phyloP scores from a whole-genome alignment of 2,888 invertebrate species.

The Patella depressa region DNA sequence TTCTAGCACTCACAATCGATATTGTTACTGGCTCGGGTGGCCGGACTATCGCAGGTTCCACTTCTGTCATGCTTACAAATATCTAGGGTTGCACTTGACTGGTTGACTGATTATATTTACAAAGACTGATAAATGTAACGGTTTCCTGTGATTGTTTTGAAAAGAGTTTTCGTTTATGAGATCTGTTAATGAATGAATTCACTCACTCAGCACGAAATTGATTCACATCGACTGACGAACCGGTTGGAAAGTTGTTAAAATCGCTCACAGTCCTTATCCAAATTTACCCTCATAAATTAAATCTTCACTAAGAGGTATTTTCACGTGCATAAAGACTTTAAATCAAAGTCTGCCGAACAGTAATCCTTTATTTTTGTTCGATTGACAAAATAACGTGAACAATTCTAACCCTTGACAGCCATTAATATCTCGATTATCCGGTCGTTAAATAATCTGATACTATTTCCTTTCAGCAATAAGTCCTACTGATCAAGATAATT shows the following conservation, averaged over 20 bases:
- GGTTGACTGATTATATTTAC: background rate
- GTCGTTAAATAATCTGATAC: background rate
- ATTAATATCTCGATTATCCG: background rate
- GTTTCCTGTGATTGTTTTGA: background rate
- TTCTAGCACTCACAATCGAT: constrained; percentile 56
- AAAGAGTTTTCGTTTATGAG: no score
- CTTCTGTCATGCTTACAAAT: constrained; percentile 50
- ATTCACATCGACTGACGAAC: no score
- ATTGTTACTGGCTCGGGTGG: constrained; percentile 66
- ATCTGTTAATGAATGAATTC: no score
- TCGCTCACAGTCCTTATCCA: no score
- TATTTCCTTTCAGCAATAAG: background rate
- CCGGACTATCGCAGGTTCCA: constrained; percentile 48
- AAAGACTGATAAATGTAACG: background rate
- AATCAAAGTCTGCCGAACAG: no score
- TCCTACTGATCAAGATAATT: background rate
- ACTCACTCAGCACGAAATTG: no score
- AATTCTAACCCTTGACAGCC: background rate
- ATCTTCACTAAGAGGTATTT: no score
- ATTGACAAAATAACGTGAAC: background rate
- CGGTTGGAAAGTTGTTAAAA: no score
- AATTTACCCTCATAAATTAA: no score
- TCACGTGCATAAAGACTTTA: no score
- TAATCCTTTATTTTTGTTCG: background rate
- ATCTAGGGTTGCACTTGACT: background rate